Base-by-base conservation (phyloP, 2,113 vertebrate species). In the Lamprotornis superbus region DNA sequence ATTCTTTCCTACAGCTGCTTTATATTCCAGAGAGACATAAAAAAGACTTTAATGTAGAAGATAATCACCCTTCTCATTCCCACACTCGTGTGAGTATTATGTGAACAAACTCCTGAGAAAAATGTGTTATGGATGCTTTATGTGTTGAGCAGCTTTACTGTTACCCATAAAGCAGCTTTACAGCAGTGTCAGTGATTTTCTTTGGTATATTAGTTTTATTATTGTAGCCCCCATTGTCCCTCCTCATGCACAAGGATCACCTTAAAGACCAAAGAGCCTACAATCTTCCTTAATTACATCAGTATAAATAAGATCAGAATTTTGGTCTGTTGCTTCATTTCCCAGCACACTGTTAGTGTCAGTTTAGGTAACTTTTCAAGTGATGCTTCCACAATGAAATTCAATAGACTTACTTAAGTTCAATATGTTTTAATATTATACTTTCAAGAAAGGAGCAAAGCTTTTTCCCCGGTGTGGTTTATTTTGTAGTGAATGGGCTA, bases 281-380 rank as follows among this genome's bases (percentile, higher is more conserved):
- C 71, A 69, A 53, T 90, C 25, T 90, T 77, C 87, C 76, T 74
- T 81, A 94, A 94, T 96, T 93, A n/a, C 39, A 88, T 70, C 83
- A 80, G 39, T 52, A 74, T 67, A 94, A 95, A 94, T 52, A 78
- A 93, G 52, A 96, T 93, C 75, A 92, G 82, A 86, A 86, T 85
- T 93, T 56, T 71, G 44, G 40, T 85, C 59, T 60, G 22, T 70
- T 79, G 68, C 76, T 94, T 93, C 79, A 77, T 93, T 92, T 96
- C 88, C 92, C 75, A 90, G 75, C 2, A 9, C 68, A 63, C 44
- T 56, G 49, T 89, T 56, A 84, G 55, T 83, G 88, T 94, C 94
- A 83, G 64, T 77, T 95, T 56, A 75, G 60, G 76, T 90, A 94
- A 93, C 82, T 95, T 89, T 83, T 79, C 67, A 83, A 85, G 63